Evolutionary conservation across 2,797 vertebrate genomes (phyloP).

Genomic region (Alca torda): DNA sequence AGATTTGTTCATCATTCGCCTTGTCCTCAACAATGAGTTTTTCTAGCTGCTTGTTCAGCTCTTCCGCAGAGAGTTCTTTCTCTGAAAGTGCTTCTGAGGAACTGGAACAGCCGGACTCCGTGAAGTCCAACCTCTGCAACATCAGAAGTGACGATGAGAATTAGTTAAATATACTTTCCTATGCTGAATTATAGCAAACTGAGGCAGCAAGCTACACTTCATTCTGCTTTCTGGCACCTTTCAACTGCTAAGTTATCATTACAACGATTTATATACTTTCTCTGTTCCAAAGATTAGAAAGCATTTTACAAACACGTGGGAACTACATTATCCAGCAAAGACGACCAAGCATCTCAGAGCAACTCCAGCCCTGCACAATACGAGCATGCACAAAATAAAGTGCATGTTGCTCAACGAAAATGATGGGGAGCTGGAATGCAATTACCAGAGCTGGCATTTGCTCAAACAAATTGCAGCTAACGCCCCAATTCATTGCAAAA

Average conservation of each 20-base stretch:
- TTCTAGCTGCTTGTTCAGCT: conserved; percentile 88
- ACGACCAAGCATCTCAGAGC: background rate
- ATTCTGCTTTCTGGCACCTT: background rate
- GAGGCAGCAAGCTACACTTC: background rate
- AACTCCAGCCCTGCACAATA: background rate
- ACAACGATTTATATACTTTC: background rate
- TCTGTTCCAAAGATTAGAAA: background rate
- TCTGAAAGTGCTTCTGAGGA: conserved; percentile 83
- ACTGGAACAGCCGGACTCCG: conserved; percentile 77
- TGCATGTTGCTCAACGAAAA: background rate
- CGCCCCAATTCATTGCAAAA: background rate
- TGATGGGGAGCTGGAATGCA: background rate
- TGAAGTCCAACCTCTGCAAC: conserved; percentile 92
- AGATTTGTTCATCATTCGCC: conserved; percentile 95
- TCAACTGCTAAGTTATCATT: background rate
- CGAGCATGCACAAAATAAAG: background rate
- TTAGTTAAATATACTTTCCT: background rate
- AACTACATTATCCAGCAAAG: background rate
- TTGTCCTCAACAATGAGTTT: conserved; percentile 92
- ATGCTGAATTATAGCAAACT: background rate
- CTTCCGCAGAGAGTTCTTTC: conserved; percentile 85
- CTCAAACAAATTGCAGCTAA: background rate
- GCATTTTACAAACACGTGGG: background rate
- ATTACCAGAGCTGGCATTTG: background rate
- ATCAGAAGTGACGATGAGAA: background rate